Base-by-base conservation (phyloP, 2,113 vertebrate species). In the Chamaetylas fuelleborni region DNA sequence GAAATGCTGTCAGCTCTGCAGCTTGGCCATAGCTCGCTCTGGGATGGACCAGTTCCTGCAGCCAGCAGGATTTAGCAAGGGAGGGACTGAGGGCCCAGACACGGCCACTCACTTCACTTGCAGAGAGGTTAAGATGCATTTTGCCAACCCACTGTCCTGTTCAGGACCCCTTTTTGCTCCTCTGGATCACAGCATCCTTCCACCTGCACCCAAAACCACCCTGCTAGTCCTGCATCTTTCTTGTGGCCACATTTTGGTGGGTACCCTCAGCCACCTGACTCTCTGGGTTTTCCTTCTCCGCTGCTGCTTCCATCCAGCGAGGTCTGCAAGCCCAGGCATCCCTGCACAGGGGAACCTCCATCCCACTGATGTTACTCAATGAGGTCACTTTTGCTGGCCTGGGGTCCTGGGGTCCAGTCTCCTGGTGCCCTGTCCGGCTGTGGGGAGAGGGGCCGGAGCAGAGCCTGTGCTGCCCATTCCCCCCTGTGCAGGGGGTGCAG, bases 191-290 rank as follows among this genome's bases (percentile, higher is more conserved):
- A 80, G 38, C 25, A 80, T 60, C 76, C 38, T 80, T 38, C 57
- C 42, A 60, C 7, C 51, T 45, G 38, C 62, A 51, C 38, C 65
- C 25, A 50, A 54, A 81, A 42, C 9, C 29, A 24, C 23, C 56
- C 47, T 1, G 0, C 60, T 5, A 3, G 56, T 25, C 25, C 77
- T 10, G 60, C 18, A 40, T 51, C 61, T 18, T 66, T 42, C 54
- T 11, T 3, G 6, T 1, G 3, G 60, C 60, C 4, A 0, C 2
- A 0, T 7, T 51, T 2, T 23, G 9, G 23, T 43, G 54, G 53
- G 47, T 26, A 11, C 34, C 28, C 28, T 54, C 69, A 19, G 64
- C 26, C 24, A 1, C 62, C 26, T 8, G 1, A 4, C 1, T 2
- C 19, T 62, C 65, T 43, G 28, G n/a, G 11, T 34, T 66, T 71